These are phyloP conservation scores for Palythoa grandis DNA, from an alignment of 92 coral and sea anemone species.

Conservation along the genomic window DNA sequence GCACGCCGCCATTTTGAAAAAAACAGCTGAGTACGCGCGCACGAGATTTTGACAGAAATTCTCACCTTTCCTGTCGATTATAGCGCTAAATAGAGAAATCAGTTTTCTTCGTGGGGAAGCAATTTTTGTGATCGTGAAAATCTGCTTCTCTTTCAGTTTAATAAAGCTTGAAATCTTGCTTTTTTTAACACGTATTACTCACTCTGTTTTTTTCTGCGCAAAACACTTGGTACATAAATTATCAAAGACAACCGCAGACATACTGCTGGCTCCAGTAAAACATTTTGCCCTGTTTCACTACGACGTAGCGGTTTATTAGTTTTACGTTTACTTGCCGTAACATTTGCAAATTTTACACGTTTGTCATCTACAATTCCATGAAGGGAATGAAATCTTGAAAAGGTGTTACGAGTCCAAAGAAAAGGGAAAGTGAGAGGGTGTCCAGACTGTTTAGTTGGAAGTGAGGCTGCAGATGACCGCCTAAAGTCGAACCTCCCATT, in stretches of 20 bases:
- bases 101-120: not conserved
- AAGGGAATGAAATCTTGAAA: no score
- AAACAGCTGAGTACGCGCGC: not conserved
- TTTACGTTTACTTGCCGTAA: no score
- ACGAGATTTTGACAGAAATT: not conserved
- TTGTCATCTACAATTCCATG: no score
- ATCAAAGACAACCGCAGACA: conserved; percentile 25
- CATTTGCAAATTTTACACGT: no score
- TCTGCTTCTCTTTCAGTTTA: not conserved
- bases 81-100: not conserved
- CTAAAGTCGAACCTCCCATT: no score
- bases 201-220: not conserved
- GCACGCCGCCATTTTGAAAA: conserved; percentile 24
- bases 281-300: no score
- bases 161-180: not conserved
- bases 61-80: conserved; percentile 13
- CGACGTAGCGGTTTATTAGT: no score
- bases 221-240: conserved; percentile 17
- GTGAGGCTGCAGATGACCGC: no score
- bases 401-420: no score
- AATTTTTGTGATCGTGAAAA: not conserved
- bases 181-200: not conserved
- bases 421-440: no score
- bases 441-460: no score
- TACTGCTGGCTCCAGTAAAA: conserved; percentile 4